phyloP scores from a whole-genome alignment of 1,140 invertebrate genomes.

The Pectinophora gossypiella region DNA sequence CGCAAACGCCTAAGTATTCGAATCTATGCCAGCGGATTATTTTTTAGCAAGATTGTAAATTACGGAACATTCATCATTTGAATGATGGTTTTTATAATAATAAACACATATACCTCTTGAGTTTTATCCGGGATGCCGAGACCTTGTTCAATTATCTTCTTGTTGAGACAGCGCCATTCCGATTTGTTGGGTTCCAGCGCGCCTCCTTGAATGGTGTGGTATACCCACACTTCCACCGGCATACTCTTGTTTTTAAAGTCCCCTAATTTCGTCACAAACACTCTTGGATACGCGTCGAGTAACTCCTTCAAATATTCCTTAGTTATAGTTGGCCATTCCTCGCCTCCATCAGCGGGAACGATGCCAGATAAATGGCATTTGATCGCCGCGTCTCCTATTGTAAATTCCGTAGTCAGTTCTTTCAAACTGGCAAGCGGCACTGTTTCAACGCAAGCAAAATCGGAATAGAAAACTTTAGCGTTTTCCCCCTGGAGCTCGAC shows the following conservation, averaged over 20 bases:
- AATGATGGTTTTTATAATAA: no score
- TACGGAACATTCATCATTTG: no score
- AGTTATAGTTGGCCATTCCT: constrained; percentile 72
- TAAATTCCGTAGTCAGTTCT: constrained; percentile 58
- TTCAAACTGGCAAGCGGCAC: constrained; percentile 55
- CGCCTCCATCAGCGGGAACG: constrained; percentile 59
- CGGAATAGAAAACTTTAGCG: constrained; percentile 71
- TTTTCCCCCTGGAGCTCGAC: constrained; percentile 50
- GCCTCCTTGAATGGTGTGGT: constrained; percentile 54
- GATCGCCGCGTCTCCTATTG: constrained; percentile 60
- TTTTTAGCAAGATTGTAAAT: no score
- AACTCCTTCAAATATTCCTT: constrained; percentile 74
- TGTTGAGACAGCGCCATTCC: constrained; percentile 75
- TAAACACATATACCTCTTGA: constrained; percentile 33
- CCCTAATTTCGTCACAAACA: constrained; percentile 64
- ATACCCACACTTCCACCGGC: constrained; percentile 76
- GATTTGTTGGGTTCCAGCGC: constrained; percentile 68
- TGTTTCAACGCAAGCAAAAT: constrained; percentile 70
- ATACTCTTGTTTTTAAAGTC: constrained; percentile 67
- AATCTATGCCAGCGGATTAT: no score
- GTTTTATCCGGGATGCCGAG: constrained; percentile 73
- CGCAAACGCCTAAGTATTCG: no score
- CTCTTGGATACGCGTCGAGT: constrained; percentile 57
- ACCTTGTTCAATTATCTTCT: constrained; percentile 73
- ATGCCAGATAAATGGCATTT: constrained; percentile 77